Evolutionary conservation across 2,888 invertebrate genomes (phyloP).

Genomic region (Rhagonycha lutea): DNA sequence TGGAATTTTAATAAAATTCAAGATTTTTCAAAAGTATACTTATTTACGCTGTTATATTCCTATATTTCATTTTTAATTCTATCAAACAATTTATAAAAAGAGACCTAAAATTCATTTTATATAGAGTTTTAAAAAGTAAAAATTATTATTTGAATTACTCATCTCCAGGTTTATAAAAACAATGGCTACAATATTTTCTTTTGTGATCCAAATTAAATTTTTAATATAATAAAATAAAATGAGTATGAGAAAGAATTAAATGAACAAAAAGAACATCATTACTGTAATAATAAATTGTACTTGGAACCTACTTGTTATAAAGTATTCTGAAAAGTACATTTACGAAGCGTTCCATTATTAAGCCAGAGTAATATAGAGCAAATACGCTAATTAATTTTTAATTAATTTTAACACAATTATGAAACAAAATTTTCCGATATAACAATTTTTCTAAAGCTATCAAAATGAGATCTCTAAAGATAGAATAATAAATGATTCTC

Average conservation of each 20-base stretch:
- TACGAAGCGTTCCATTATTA: not conserved
- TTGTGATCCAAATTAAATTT: not conserved
- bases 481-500: not conserved
- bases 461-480: too few relatives aligned
- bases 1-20: too few relatives aligned
- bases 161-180: not conserved
- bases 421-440: not conserved
- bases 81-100: not conserved
- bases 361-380: not conserved
- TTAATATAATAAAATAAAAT: not conserved
- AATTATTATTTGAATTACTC: not conserved
- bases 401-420: not conserved
- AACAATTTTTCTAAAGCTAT: not conserved
- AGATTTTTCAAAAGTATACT: too few relatives aligned
- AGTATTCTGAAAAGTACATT: not conserved
- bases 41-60: too few relatives aligned
- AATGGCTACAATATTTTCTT: not conserved
- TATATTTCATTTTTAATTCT: too few relatives aligned
- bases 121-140: not conserved
- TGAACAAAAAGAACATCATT: not conserved
- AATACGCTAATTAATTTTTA: not conserved
- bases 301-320: not conserved
- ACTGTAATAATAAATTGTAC: not conserved
- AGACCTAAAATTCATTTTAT: not conserved
- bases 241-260: not conserved